Evolutionary conservation across 2,797 vertebrate genomes (phyloP), one percentile per base, ranked within the genome.

Genomic region (Hippocampus kuda): DNA sequence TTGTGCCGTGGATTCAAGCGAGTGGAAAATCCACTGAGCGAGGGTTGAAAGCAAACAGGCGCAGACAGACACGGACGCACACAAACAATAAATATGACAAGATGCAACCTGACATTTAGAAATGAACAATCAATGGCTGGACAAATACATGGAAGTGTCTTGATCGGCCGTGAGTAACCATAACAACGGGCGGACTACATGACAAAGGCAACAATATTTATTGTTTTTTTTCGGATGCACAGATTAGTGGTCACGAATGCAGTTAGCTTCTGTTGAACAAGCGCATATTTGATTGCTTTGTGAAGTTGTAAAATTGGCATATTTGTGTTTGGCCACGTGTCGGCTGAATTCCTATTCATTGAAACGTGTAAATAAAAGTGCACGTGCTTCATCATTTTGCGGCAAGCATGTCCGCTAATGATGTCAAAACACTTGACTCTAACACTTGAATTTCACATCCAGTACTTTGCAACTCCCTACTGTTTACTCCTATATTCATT

Each of bases 21-120:
- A 65, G 44, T 30, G 44, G n/a, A 15, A 70, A 79, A 70, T 74
- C 77, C 76, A 62, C 41, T 66, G 71, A 71, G 76, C 73, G 71
- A 77, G 67, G 73, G 66, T 70, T 68, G 66, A 78, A 76, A 48
- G 22, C 65, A 70, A 41, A 70, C 59, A 70, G 11, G 26, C 34
- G 65, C 68, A 65, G 46, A 1, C 5, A 44, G 57, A 69, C 24
- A 51, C 72, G 3, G 34, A 38, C 7, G 34, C 59, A 38, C 27
- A 61, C 59, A 27, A 38, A 34, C 16, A 38, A 11, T 41, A 38
- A 77, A 85, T 79, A 84, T 84, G 80, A 84, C 60, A 60, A 81
- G 76, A 84, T 83, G 74, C 72, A 81, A 76, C 68, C 70, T 89
- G 87, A 82, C 87, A 89, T 88, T 87, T 85, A 79, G 83, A 81